These are phyloP conservation scores for Megalopta genalis DNA, from an alignment of 1,140 invertebrate species.

Conservation along the genomic window DNA sequence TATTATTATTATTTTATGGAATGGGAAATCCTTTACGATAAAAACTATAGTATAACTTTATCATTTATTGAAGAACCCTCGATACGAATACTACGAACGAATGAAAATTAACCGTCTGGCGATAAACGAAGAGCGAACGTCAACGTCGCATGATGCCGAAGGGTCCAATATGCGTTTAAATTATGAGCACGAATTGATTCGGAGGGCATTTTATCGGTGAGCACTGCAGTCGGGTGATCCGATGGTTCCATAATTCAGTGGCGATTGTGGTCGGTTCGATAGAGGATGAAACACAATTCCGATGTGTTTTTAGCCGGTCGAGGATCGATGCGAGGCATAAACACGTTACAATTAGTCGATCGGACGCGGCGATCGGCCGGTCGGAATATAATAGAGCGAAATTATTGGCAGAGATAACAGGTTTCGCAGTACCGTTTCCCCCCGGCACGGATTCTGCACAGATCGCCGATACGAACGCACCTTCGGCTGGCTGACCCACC, in stretches of 20 bases:
- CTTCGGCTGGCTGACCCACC: constrained; percentile 36
- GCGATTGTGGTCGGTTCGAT: too few relatives aligned
- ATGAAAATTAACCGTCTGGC: too few relatives aligned
- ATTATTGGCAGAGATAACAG: constrained; percentile 38
- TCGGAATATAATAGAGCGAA: constrained; percentile 46
- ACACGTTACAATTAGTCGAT: background rate
- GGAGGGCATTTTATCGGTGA: background rate
- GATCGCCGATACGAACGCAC: constrained; percentile 49
- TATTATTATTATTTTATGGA: too few relatives aligned
- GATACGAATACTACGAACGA: too few relatives aligned
- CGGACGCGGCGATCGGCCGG: background rate
- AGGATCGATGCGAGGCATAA: background rate
- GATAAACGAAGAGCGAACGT: too few relatives aligned
- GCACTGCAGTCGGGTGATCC: background rate
- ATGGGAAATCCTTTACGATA: too few relatives aligned
- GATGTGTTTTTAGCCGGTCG: background rate
- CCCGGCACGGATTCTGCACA: constrained; percentile 46
- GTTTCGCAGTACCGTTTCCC: constrained; percentile 38
- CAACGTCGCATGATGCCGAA: too few relatives aligned
- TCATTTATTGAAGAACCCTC: too few relatives aligned
- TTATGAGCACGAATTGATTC: background rate
- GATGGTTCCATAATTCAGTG: background rate
- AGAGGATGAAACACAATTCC: background rate
- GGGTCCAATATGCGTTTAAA: background rate
- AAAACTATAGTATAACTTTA: too few relatives aligned